Base-by-base conservation (phyloP, 2,113 vertebrate genomes). In the Paedocypris sp. region DNA sequence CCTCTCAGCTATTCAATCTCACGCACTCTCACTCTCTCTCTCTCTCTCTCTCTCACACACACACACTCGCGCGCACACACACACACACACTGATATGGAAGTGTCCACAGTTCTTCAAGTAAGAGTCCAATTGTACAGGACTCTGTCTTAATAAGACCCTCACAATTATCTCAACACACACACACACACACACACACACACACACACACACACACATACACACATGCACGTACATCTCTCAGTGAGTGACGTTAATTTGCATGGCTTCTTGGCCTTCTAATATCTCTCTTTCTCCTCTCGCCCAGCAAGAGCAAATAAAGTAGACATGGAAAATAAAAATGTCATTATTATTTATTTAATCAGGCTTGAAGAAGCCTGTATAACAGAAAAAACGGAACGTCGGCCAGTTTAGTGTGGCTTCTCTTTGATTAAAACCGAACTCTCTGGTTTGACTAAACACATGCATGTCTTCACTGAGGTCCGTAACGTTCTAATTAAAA, bases 161-260 rank as follows among this genome's bases (percentile, higher is more conserved):
- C 10, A 45, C 62, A 61, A 66, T 70, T 66, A 70, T 50, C 16
- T 42, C 15, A 43, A 28, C 49, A 35, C 43, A 35, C 50, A 42
- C 42, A 22, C 11, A n/a, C n/a, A n/a, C n/a, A n/a, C n/a, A n/a
- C n/a, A n/a, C n/a, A n/a, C 12, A 54, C 32, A 31, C 31, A 41
- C 39, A 49, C 61, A 31, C 39, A 25, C 58, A 46, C 52, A 52
- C 60, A 57, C 32, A 12, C 62, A 65, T 6, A 65, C 36, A 29
- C 23, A 65, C 68, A 69, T 73, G 75, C 25, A n/a, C n/a, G n/a
- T n/a, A n/a, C n/a, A n/a, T n/a, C n/a, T n/a, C n/a, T n/a, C 77
- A 68, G 72, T 85, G 84, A 86, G 79, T 86, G 84, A 86, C 84
- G 77, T 81, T 86, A 86, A 86, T 86, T 86, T 86, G 83, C 80